Percentiles rank a stretch among this genome's conserved stretches.
These are phyloP conservation scores for Aphidius colemani DNA, from an alignment of 2,888 invertebrate species.

Conservation along the genomic window DNA sequence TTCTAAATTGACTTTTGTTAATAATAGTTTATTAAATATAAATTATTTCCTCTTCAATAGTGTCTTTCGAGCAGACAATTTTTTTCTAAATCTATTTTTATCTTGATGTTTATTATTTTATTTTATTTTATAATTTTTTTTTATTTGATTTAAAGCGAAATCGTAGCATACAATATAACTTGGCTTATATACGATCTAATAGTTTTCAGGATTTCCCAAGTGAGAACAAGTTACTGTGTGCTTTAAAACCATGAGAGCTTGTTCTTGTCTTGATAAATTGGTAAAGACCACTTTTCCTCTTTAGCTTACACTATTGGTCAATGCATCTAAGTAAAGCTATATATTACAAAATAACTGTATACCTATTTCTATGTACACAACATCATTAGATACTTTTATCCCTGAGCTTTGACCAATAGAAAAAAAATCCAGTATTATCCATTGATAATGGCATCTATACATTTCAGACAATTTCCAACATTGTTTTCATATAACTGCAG, in stretches of 20 bases:
- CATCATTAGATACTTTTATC: too few relatives aligned
- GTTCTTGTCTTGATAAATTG: conserved; percentile 29
- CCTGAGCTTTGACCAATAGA: too few relatives aligned
- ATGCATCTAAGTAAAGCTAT: background rate
- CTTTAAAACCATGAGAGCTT: conserved; percentile 27
- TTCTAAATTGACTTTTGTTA: background rate
- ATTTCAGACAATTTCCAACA: background rate
- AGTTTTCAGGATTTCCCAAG: conserved; percentile 39
- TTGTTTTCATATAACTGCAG: too few relatives aligned
- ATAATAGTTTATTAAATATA: too few relatives aligned
- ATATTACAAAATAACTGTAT: background rate
- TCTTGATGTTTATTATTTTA: conserved; percentile 1
- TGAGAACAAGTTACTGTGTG: conserved; percentile 36
- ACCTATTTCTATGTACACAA: too few relatives aligned
- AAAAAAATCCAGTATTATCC: background rate
- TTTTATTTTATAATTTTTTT: conserved; percentile 4
- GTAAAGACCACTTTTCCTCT: conserved; percentile 18
- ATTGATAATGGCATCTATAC: background rate
- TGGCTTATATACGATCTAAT: conserved; percentile 33
- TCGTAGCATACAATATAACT: conserved; percentile 16
- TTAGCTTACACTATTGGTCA: background rate
- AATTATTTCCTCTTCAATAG: background rate
- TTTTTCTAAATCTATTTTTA: conserved; percentile 5
- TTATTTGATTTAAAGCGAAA: background rate
- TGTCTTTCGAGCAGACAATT: too few relatives aligned